Conservation (phyloP, 2,888 invertebrate species). For the Galerucella pusilla region DNA sequence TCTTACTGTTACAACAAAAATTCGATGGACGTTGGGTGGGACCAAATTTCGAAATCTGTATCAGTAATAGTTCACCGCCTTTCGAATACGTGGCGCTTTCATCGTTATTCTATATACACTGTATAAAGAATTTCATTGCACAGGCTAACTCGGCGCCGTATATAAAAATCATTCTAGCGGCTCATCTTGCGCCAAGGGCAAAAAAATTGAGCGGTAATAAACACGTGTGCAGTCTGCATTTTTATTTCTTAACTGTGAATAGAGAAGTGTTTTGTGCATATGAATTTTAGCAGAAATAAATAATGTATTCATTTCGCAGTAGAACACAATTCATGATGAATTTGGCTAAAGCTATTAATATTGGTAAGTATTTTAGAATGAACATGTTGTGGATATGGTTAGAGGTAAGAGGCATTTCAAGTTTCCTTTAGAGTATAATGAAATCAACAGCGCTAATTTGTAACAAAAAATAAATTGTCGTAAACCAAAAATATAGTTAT, state of each 20-base stretch:
- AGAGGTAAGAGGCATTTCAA: too few relatives aligned
- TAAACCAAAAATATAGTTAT: not conserved
- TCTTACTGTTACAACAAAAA: not conserved
- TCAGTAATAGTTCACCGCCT: not conserved
- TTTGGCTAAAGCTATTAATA: not conserved
- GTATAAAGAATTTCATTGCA: not conserved
- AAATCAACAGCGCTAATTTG: not conserved
- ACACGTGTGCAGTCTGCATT: too few relatives aligned
- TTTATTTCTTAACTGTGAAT: too few relatives aligned
- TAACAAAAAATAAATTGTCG: not conserved
- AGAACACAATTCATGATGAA: not conserved
- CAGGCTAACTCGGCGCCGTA: not conserved
- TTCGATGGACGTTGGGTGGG: not conserved
- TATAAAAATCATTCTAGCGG: not conserved
- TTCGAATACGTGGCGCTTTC: not conserved
- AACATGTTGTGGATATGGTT: not conserved
- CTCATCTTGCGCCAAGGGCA: not conserved
- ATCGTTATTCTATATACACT: not conserved
- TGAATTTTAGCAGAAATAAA: not conserved
- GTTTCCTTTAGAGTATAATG: not conserved
- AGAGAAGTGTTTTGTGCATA: not conserved
- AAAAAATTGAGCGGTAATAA: not conserved
- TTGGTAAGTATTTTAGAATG: not conserved
- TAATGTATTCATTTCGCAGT: not conserved
- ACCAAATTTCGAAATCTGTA: too few relatives aligned